Percentiles rank a stretch among this genome's conserved stretches.
Conservation (phyloP, 2,113 vertebrate genomes). For the Bambusicola thoracicus region DNA sequence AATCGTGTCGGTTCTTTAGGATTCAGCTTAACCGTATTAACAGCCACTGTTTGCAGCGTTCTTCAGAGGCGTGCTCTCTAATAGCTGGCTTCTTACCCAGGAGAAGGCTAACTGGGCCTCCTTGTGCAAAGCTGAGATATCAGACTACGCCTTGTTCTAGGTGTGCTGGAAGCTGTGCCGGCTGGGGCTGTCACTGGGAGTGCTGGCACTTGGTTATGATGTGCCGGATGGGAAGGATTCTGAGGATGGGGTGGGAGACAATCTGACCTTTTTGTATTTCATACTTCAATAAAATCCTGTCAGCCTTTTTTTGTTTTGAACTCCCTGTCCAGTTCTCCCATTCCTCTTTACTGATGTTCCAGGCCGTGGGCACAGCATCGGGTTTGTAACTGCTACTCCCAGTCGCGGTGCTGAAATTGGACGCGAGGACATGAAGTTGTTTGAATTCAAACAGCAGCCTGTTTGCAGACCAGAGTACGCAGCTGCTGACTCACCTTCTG, state of each 20-base stretch:
- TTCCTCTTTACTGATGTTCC: neutral
- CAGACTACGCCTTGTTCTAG: neutral
- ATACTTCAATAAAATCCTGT: conserved; percentile 58
- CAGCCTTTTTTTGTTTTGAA: neutral
- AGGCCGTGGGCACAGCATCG: neutral
- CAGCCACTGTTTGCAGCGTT: neutral
- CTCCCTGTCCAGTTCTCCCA: neutral
- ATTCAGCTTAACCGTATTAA: neutral
- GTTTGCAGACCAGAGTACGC: neutral
- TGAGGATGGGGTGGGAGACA: neutral
- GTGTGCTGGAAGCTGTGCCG: neutral
- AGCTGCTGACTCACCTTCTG: neutral
- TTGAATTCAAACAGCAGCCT: neutral
- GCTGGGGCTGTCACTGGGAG: conserved; percentile 39
- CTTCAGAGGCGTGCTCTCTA: neutral
- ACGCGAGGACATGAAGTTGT: neutral
- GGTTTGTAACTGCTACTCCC: neutral
- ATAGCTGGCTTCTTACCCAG: neutral
- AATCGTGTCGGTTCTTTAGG: neutral
- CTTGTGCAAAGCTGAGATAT: neutral
- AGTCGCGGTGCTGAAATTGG: neutral
- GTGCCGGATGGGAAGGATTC: neutral
- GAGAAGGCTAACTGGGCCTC: neutral
- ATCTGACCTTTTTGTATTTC: conserved; percentile 49
- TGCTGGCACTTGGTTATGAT: neutral